Conservation (phyloP, 2,797 vertebrate genomes). For the Distichodus sexfasciatus region DNA sequence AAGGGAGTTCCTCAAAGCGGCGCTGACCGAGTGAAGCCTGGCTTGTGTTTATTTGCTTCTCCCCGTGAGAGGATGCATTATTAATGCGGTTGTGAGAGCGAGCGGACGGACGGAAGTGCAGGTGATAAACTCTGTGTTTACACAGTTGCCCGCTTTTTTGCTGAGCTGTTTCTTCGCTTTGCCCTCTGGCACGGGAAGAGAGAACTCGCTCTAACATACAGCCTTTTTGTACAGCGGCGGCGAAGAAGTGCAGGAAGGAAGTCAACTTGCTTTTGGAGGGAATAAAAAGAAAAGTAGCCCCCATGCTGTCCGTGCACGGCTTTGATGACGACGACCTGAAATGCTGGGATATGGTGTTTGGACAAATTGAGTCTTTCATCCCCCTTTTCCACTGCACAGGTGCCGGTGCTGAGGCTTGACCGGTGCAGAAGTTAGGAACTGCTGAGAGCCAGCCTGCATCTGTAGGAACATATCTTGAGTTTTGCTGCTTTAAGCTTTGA, state of each 20-base stretch:
- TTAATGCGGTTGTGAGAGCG: conserved; percentile 34
- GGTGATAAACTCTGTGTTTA: conserved; percentile 41
- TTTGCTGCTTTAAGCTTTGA: too few species aligned
- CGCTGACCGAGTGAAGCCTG: too few species aligned
- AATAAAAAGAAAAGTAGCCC: conserved; percentile 8
- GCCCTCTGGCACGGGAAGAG: conserved; percentile 32
- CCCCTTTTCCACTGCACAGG: too few species aligned
- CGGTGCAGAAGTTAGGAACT: too few species aligned
- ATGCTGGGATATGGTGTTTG: neutral
- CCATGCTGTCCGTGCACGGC: neutral
- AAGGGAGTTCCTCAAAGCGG: too few species aligned
- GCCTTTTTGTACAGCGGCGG: neutral
- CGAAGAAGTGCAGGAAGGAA: neutral
- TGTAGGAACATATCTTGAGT: too few species aligned
- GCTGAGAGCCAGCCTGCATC: too few species aligned
- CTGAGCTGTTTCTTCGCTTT: conserved; percentile 24
- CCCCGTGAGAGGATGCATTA: conserved; percentile 18
- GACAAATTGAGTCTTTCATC: too few species aligned
- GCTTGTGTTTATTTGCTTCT: conserved; percentile 30
- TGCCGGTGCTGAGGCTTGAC: too few species aligned
- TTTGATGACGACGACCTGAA: neutral
- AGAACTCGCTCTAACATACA: conserved; percentile 31
- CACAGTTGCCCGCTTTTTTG: conserved; percentile 30
- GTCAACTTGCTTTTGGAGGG: neutral
- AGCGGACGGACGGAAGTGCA: conserved; percentile 4